These are phyloP conservation scores for Drosophila pandora DNA, from an alignment of 1,140 invertebrate species.

Conservation along the genomic window DNA sequence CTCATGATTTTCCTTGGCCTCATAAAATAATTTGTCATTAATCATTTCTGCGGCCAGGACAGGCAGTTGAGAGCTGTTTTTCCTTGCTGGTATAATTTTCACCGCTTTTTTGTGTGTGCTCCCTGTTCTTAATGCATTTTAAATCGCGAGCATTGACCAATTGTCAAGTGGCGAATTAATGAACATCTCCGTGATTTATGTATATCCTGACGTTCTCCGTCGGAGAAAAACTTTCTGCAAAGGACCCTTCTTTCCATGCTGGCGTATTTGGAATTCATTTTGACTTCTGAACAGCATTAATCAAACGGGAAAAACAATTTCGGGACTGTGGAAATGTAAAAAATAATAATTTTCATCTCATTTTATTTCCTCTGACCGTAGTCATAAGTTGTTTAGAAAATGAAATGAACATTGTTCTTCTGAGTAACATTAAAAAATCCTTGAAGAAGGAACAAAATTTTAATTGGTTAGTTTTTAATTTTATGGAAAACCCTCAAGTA, in stretches of 20 bases:
- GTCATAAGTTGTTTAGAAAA: not conserved
- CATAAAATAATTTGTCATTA: slow-evolving; percentile 75
- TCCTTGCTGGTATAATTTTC: slow-evolving; percentile 21
- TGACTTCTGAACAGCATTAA: slow-evolving; percentile 41
- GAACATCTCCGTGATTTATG: slow-evolving; percentile 64
- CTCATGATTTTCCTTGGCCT: slow-evolving; percentile 32
- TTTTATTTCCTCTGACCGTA: not conserved
- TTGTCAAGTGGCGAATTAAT: slow-evolving; percentile 72
- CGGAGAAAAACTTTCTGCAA: not conserved
- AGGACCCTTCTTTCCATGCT: slow-evolving; percentile 2
- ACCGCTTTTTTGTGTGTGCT: slow-evolving; percentile 9
- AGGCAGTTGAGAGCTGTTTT: slow-evolving; percentile 34
- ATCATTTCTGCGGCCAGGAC: slow-evolving; percentile 59
- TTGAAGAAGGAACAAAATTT: slow-evolving; percentile 2
- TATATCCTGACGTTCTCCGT: slow-evolving; percentile 15
- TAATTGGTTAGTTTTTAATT: slow-evolving; percentile 16
- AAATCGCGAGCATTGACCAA: slow-evolving; percentile 72
- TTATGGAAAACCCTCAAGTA: slow-evolving; percentile 19
- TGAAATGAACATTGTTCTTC: not conserved
- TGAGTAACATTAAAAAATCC: slow-evolving; percentile 6
- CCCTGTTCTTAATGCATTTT: slow-evolving; percentile 62
- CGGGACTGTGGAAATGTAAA: not conserved
- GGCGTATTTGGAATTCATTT: slow-evolving; percentile 41
- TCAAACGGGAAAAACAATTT: slow-evolving; percentile 42
- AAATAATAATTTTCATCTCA: not conserved